These are phyloP conservation scores for Micrasema minimum DNA, from an alignment of 1,140 invertebrate genomes.

Conservation along the genomic window DNA sequence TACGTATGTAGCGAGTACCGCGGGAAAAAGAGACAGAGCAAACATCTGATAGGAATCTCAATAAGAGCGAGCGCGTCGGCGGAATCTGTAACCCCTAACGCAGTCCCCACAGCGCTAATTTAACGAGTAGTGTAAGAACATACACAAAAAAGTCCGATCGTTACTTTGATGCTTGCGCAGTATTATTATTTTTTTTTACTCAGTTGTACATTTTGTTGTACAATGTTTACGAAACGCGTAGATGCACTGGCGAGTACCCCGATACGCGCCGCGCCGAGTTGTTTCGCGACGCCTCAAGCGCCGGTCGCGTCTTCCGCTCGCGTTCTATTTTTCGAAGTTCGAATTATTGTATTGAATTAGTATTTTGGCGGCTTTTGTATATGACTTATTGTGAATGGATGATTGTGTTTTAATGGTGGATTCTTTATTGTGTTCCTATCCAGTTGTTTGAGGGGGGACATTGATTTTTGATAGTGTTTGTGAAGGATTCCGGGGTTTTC, in stretches of 20 bases:
- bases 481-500: slow-evolving; percentile 40
- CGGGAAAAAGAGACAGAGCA: slow-evolving; percentile 4
- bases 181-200: background rate
- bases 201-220: background rate
- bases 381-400: background rate
- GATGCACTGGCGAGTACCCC: slow-evolving; percentile 19
- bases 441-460: slow-evolving; percentile 21
- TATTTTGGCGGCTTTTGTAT: slow-evolving; percentile 20
- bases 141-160: background rate
- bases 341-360: slow-evolving; percentile 20
- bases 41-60: slow-evolving; percentile 14
- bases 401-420: slow-evolving; percentile 9
- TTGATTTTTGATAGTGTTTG: slow-evolving; percentile 46
- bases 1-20: background rate
- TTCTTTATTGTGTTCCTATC: slow-evolving; percentile 10
- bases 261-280: slow-evolving; percentile 38
- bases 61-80: slow-evolving; percentile 27
- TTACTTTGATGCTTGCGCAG: background rate
- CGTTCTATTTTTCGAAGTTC: slow-evolving; percentile 18
- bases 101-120: slow-evolving; percentile 2
- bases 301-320: slow-evolving; percentile 29
- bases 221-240: background rate
- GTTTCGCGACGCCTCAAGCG: slow-evolving; percentile 39
- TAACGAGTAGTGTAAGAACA: background rate
- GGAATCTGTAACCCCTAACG: slow-evolving; percentile 33